These are phyloP conservation scores for Eclectus roratus DNA, from an alignment of 2,113 vertebrate genomes.

Conservation along the genomic window DNA sequence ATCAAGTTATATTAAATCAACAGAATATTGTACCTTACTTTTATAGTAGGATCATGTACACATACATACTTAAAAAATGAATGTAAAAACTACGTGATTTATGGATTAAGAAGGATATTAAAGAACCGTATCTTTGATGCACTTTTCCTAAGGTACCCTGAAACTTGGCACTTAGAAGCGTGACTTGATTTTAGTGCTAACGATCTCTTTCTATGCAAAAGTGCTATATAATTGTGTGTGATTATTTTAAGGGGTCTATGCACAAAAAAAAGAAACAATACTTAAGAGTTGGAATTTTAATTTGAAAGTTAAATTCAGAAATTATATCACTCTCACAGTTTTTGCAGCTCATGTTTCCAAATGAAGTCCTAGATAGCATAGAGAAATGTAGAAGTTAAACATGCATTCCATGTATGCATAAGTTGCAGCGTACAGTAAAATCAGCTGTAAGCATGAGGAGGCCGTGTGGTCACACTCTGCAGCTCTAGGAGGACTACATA, in stretches of 20 bases:
- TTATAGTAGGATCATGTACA: not conserved
- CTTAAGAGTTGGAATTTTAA: not conserved
- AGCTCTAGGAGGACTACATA: rapidly evolving
- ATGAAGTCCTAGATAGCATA: not conserved
- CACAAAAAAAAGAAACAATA: not conserved
- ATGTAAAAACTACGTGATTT: not conserved
- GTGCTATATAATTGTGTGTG: not conserved
- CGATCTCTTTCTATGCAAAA: not conserved
- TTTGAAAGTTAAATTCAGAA: not conserved
- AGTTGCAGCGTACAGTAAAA: not conserved
- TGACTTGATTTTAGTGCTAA: not conserved
- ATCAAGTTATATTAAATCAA: not conserved
- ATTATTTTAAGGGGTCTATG: not conserved
- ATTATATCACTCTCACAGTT: not conserved
- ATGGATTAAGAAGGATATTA: not conserved
- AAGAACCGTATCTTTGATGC: not conserved
- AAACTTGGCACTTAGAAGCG: not conserved
- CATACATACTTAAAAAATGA: not conserved
- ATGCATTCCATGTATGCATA: not conserved
- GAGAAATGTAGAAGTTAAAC: not conserved
- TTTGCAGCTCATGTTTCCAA: not conserved
- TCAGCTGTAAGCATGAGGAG: not conserved
- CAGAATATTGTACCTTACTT: not conserved
- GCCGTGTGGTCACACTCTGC: rapidly evolving
- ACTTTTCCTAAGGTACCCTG: not conserved